Conservation (phyloP, 1,140 invertebrate genomes). For the Ctenoplectra terminalis region DNA sequence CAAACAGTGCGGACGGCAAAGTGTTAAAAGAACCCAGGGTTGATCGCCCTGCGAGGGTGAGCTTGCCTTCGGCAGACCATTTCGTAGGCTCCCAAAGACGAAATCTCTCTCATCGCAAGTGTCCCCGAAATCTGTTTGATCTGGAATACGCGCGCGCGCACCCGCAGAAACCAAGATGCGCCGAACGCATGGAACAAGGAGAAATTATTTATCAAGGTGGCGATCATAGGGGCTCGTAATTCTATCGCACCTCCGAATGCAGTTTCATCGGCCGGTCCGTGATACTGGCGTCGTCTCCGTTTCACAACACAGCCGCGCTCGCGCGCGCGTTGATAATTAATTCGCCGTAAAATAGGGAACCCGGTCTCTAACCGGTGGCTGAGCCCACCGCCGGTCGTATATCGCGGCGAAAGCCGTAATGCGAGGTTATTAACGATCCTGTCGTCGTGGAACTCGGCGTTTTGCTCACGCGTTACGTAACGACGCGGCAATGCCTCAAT, state of each 20-base stretch:
- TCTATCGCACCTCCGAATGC: slow-evolving; percentile 14
- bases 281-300: slow-evolving; percentile 25
- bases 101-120: no score
- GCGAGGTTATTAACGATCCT: slow-evolving; percentile 58
- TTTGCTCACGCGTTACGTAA: slow-evolving; percentile 37
- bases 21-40: no score
- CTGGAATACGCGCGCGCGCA: no score
- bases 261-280: not conserved
- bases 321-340: slow-evolving; percentile 53
- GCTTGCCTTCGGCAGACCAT: no score
- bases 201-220: slow-evolving; percentile 11
- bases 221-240: slow-evolving; percentile 18
- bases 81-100: no score
- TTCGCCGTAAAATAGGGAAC: slow-evolving; percentile 58
- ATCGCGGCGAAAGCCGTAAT: slow-evolving; percentile 53
- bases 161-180: not conserved
- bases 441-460: not conserved
- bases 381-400: slow-evolving; percentile 24
- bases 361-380: slow-evolving; percentile 17
- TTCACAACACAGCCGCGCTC: not conserved
- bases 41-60: no score
- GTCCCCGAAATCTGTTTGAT: no score
- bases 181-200: not conserved
- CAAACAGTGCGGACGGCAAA: no score
- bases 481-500: slow-evolving; percentile 38